A percentile compares a stretch with the other conserved stretches of the same genome.
Evolutionary conservation across 2,888 invertebrate species (phyloP).

Genomic region (Chesias legatella): DNA sequence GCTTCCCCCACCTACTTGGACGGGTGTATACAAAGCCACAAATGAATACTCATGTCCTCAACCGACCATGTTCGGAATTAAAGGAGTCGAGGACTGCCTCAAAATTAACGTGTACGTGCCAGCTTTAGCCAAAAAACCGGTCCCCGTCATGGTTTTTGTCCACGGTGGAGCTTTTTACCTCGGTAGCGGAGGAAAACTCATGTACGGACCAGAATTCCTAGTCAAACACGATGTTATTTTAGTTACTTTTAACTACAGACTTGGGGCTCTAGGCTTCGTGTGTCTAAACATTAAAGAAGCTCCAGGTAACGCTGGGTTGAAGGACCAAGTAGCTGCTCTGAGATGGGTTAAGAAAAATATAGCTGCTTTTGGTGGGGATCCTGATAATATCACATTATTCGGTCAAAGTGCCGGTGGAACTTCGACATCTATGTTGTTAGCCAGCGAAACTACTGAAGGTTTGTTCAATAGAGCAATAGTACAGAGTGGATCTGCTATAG

Average conservation of each 20-base stretch:
- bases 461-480: conserved; percentile 61
- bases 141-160: conserved; percentile 68
- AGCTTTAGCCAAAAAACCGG: conserved; percentile 34
- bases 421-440: conserved; percentile 52
- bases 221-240: conserved; percentile 60
- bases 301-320: conserved; percentile 68
- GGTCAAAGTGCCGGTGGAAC: conserved; percentile 69
- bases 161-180: conserved; percentile 67
- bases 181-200: conserved; percentile 61
- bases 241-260: conserved; percentile 68
- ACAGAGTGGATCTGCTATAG: conserved; percentile 61
- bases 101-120: conserved; percentile 66
- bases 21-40: conserved; percentile 58
- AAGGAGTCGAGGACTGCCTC: conserved; percentile 64
- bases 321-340: conserved; percentile 69
- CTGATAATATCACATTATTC: conserved; percentile 66
- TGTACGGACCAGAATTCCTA: conserved; percentile 63
- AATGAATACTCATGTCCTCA: conserved; percentile 62
- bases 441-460: conserved; percentile 53
- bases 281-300: conserved; percentile 67
- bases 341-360: conserved; percentile 69
- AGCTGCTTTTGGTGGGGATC: conserved; percentile 66
- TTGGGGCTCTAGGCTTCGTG: conserved; percentile 62
- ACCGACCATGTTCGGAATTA: conserved; percentile 34
- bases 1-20: conserved; percentile 61